Percentiles rank a stretch among this genome's conserved stretches.
These are phyloP conservation scores for Etia nguti DNA, from an alignment of 2,113 vertebrate genomes.

Conservation along the genomic window DNA sequence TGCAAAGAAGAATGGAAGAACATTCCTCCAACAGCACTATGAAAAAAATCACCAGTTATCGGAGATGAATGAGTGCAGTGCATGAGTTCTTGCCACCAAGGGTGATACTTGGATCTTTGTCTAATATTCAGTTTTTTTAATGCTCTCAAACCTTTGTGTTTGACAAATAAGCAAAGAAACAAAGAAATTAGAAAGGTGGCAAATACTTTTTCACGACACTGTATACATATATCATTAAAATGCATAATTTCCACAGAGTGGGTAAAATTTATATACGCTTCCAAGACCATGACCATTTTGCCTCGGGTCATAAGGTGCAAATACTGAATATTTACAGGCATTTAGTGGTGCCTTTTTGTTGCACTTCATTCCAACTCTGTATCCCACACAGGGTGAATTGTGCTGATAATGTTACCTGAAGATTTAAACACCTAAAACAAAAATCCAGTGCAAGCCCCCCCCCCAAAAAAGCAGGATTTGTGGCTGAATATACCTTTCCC, in stretches of 20 bases:
- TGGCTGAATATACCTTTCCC: conserved; percentile 57
- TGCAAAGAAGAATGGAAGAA: background rate
- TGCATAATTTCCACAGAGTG: conserved; percentile 52
- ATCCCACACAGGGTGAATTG: conserved; percentile 78
- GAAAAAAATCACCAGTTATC: background rate
- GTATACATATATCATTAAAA: conserved; percentile 37
- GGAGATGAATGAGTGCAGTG: background rate
- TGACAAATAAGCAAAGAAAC: background rate
- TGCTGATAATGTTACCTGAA: conserved; percentile 94
- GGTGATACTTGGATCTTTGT: background rate
- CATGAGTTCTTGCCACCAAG: background rate
- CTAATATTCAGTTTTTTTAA: background rate
- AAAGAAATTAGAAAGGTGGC: background rate
- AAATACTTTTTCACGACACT: background rate
- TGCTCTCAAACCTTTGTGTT: background rate
- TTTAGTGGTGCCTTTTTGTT: conserved; percentile 63
- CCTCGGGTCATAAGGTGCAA: conserved; percentile 78
- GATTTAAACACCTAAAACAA: conserved; percentile 78
- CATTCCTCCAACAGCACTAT: background rate
- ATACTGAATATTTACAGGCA: conserved; percentile 72
- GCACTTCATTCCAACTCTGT: conserved; percentile 62
- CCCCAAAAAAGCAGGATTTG: conserved; percentile 2
- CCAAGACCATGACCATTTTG: conserved; percentile 67
- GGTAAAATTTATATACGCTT: conserved; percentile 51
- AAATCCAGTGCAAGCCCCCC: background rate